Evolutionary conservation across 2,888 invertebrate genomes (phyloP).

Genomic region (Philonicus albiceps): DNA sequence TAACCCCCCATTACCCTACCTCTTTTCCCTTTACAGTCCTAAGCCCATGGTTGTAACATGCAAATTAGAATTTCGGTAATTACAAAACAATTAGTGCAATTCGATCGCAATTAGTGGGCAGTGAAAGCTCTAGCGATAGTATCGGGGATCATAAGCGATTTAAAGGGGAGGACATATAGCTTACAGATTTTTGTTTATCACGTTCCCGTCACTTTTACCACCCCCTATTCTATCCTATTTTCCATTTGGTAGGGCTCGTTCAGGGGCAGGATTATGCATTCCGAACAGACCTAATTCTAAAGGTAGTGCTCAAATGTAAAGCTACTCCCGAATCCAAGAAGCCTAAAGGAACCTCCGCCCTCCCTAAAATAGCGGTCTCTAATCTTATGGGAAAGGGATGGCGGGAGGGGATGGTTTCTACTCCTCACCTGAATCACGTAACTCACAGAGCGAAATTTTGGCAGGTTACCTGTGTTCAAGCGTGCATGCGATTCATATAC

Average conservation of each 20-base stretch:
- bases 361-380: not conserved
- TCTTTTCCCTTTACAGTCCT: not conserved
- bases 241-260: not conserved
- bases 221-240: not conserved
- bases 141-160: not conserved
- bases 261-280: not conserved
- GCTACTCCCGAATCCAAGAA: not conserved
- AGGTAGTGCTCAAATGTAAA: not conserved
- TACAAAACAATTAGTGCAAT: slow-evolving; percentile 10
- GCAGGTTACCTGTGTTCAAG: slow-evolving; percentile 24
- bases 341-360: not conserved
- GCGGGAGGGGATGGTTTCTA: not conserved
- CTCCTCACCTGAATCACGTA: slow-evolving; percentile 1
- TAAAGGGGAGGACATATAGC: not conserved
- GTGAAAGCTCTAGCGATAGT: not conserved
- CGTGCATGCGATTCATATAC: slow-evolving; percentile 39
- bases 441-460: slow-evolving; percentile 16
- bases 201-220: not conserved
- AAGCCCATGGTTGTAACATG: not conserved
- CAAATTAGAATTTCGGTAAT: slow-evolving; percentile 11
- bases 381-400: not conserved
- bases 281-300: not conserved
- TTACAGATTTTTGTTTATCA: not conserved
- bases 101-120: slow-evolving; percentile 11
- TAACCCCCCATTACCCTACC: not conserved